These are phyloP conservation scores for Congeria kusceri DNA, from an alignment of 2,888 invertebrate genomes.

Conservation along the genomic window DNA sequence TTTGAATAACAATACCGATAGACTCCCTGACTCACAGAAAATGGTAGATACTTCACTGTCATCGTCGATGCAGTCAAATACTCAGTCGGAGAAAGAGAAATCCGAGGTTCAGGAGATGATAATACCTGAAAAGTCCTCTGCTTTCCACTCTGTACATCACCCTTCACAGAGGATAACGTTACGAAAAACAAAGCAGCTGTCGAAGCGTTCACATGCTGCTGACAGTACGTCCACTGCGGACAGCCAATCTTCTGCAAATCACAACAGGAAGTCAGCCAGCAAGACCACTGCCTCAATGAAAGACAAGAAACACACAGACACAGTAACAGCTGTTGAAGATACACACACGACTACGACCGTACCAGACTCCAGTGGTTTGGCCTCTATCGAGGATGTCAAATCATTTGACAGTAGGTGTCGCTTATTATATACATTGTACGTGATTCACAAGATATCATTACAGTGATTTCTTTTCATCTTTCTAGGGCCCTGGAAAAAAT, in stretches of 20 bases:
- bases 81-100: conserved; percentile 43
- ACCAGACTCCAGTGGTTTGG: conserved; percentile 44
- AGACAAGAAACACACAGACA: conserved; percentile 56
- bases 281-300: conserved; percentile 41
- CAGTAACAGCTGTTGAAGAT: conserved; percentile 53
- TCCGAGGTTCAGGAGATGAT: conserved; percentile 52
- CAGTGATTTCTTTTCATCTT: too few relatives aligned
- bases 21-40: conserved; percentile 43
- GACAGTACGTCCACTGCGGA: conserved; percentile 39
- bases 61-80: conserved; percentile 33
- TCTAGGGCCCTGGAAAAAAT: too few relatives aligned
- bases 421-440: neutral
- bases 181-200: conserved; percentile 70
- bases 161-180: conserved; percentile 57
- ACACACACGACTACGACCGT: conserved; percentile 36
- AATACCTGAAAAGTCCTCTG: conserved; percentile 73
- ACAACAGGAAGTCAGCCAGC: conserved; percentile 52
- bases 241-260: neutral
- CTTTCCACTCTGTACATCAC: conserved; percentile 32
- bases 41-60: conserved; percentile 19
- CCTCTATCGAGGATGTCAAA: conserved; percentile 42
- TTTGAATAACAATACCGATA: conserved; percentile 56
- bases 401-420: conserved; percentile 32
- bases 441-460: too few relatives aligned
- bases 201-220: conserved; percentile 57